Conservation (phyloP, 2,797 vertebrate species). For the Chelon labrosus region DNA sequence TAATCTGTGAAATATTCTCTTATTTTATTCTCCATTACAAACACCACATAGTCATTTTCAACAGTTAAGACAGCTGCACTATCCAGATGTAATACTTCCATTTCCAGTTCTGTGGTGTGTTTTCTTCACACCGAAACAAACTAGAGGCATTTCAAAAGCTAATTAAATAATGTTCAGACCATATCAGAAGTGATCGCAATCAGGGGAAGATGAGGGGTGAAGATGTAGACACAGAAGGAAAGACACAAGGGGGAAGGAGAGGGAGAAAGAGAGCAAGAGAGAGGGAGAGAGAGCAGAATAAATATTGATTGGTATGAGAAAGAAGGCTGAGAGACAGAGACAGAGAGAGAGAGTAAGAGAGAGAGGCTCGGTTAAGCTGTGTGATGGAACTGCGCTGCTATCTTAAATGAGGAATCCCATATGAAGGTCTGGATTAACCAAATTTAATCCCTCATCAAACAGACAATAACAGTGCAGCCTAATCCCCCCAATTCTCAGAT, state of each 20-base stretch:
- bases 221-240: conserved; percentile 33
- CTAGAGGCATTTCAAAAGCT: conserved; percentile 15
- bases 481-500: conserved; percentile 86
- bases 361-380: conserved; percentile 73
- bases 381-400: conserved; percentile 81
- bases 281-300: conserved; percentile 53
- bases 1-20: conserved; percentile 40
- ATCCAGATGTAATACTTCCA: background rate
- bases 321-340: conserved; percentile 55
- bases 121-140: background rate
- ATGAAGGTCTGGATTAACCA: conserved; percentile 88
- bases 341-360: conserved; percentile 37
- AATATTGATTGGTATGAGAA: conserved; percentile 68
- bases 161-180: conserved; percentile 11
- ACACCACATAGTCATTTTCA: background rate
- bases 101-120: background rate
- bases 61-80: background rate
- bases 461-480: conserved; percentile 87
- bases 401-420: conserved; percentile 88
- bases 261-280: too few relatives aligned
- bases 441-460: conserved; percentile 90
- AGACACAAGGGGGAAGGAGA: conserved; percentile 26
- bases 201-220: conserved; percentile 41
- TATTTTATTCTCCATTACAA: conserved; percentile 14
- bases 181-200: conserved; percentile 52